Conservation (phyloP, 2,888 invertebrate genomes). For the Brassicogethes aeneus region DNA sequence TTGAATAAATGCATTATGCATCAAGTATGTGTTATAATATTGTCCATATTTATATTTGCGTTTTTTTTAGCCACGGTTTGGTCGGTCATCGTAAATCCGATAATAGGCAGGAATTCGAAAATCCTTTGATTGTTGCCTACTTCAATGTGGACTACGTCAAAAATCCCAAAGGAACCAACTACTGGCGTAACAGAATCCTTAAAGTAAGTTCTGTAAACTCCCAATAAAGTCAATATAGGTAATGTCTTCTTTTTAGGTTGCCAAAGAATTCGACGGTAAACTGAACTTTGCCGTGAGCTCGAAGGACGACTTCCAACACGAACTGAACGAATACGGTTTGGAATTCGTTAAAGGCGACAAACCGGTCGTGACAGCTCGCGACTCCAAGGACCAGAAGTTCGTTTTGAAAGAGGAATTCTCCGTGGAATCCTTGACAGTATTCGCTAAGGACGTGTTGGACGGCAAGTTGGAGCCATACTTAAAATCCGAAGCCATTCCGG, state of each 20-base stretch:
- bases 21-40: no score
- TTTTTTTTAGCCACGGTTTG: constrained; percentile 66
- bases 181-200: constrained; percentile 95
- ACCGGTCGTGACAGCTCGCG: constrained; percentile 77
- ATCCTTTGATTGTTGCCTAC: constrained; percentile 86
- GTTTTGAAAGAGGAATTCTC: constrained; percentile 85
- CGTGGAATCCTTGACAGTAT: constrained; percentile 73
- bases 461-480: constrained; percentile 83
- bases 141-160: constrained; percentile 93
- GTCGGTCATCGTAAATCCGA: constrained; percentile 85
- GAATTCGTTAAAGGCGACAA: constrained; percentile 81
- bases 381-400: constrained; percentile 80
- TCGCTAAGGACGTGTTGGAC: constrained; percentile 73
- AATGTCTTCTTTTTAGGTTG: constrained; percentile 45
- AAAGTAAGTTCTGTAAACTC: constrained; percentile 53
- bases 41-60: constrained; percentile 8
- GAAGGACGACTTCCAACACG: constrained; percentile 89
- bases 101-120: constrained; percentile 75
- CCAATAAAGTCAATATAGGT: no score
- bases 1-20: no score
- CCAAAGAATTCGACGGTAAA: constrained; percentile 49
- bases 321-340: constrained; percentile 89
- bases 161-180: constrained; percentile 96
- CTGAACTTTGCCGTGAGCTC: constrained; percentile 85
- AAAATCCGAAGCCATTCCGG: constrained; percentile 92